Evolutionary conservation across 2,888 invertebrate species (phyloP).

Genomic region (Epsilonema sp.): DNA sequence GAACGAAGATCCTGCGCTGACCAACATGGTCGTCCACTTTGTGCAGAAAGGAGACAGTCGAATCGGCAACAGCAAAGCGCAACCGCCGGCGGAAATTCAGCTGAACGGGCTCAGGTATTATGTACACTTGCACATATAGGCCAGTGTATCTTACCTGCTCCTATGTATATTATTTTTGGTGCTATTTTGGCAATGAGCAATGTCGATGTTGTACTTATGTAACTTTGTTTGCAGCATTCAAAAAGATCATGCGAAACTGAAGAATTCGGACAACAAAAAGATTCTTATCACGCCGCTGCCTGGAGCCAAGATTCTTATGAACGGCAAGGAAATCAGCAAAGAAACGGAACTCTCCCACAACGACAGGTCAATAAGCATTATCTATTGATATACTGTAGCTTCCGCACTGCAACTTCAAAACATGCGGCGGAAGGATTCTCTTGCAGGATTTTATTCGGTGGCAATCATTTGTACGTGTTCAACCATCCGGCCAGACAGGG

Average conservation of each 20-base stretch:
- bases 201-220: too few relatives aligned
- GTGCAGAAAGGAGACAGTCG: slow-evolving; percentile 31
- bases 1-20: slow-evolving; percentile 39
- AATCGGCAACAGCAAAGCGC: slow-evolving; percentile 28
- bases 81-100: slow-evolving; percentile 30
- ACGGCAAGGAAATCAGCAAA: slow-evolving; percentile 35
- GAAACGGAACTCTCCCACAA: slow-evolving; percentile 36
- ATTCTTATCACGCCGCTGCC: slow-evolving; percentile 24
- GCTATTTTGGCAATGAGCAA: too few relatives aligned
- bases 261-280: slow-evolving; percentile 21
- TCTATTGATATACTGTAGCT: too few relatives aligned
- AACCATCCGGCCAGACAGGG: slow-evolving; percentile 32
- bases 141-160: too few relatives aligned
- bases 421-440: too few relatives aligned
- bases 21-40: slow-evolving; percentile 38
- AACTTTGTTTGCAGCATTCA: slow-evolving; percentile 31
- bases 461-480: slow-evolving; percentile 39
- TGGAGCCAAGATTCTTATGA: slow-evolving; percentile 35
- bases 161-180: too few relatives aligned
- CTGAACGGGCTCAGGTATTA: slow-evolving; percentile 38
- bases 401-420: background rate
- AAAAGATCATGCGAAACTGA: slow-evolving; percentile 35
- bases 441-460: slow-evolving; percentile 37
- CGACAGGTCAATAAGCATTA: slow-evolving; percentile 31
- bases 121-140: slow-evolving; percentile 3